A percentile compares a stretch with the other conserved stretches of the same genome.
phyloP scores from a whole-genome alignment of 2,113 vertebrate genomes.

The Thunnus thynnus region DNA sequence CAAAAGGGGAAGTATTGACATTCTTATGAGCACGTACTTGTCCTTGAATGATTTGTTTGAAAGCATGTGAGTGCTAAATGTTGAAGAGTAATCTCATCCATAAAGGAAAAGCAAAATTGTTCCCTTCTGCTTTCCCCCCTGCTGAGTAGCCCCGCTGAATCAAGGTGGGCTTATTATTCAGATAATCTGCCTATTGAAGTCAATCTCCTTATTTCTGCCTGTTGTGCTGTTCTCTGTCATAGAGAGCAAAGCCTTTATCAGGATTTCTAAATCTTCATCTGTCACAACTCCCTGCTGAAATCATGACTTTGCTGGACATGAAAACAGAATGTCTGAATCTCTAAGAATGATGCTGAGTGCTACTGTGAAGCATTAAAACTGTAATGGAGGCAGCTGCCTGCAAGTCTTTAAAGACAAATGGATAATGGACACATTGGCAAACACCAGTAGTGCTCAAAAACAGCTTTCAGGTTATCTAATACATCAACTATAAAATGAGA shows the following conservation, averaged over 20 bases:
- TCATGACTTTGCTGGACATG: background rate
- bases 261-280: constrained; percentile 10
- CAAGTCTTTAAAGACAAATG: too few species aligned
- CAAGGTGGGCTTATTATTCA: background rate
- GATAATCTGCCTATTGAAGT: constrained; percentile 5
- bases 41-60: background rate
- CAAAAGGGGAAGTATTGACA: too few species aligned
- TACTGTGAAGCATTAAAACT: background rate
- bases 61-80: background rate
- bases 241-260: background rate
- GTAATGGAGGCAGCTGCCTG: too few species aligned
- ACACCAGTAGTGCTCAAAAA: background rate
- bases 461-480: background rate
- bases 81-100: background rate
- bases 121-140: background rate
- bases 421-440: background rate
- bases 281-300: constrained; percentile 6
- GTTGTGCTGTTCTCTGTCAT: background rate
- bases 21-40: background rate
- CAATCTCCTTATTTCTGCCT: constrained; percentile 1
- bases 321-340: constrained; percentile 1
- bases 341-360: background rate
- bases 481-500: background rate
- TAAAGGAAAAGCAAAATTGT: background rate
- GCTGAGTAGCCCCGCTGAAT: background rate